These are phyloP conservation scores for Melitaea cinxia DNA, from an alignment of 1,140 invertebrate genomes.

Conservation along the genomic window DNA sequence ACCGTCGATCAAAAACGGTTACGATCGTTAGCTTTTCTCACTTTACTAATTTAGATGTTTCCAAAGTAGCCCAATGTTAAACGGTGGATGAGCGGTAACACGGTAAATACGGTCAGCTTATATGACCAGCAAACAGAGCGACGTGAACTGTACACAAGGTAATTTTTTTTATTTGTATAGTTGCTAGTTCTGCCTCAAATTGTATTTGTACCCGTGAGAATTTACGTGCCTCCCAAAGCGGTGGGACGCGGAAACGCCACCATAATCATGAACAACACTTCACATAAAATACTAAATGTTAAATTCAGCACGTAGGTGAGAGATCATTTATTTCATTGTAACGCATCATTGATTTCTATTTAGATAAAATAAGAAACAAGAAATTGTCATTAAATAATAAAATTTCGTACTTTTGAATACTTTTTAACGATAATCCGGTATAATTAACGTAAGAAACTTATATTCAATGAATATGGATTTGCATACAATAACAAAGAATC, in stretches of 20 bases:
- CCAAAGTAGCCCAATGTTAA: conserved; percentile 76
- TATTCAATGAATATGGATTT: conserved; percentile 32
- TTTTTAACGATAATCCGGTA: too few relatives aligned
- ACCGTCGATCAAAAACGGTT: conserved; percentile 67
- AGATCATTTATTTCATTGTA: conserved; percentile 42
- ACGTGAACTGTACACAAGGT: conserved; percentile 78
- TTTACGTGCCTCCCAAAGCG: conserved; percentile 49
- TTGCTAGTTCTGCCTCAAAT: conserved; percentile 69
- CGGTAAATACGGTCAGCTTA: conserved; percentile 74
- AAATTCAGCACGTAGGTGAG: conserved; percentile 54
- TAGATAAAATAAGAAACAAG: not conserved
- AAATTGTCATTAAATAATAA: too few relatives aligned
- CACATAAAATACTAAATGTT: conserved; percentile 30
- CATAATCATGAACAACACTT: conserved; percentile 65
- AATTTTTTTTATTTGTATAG: conserved; percentile 76
- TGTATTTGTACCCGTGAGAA: conserved; percentile 81
- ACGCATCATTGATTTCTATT: not conserved
- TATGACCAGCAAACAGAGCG: conserved; percentile 69
- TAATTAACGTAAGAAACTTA: not conserved
- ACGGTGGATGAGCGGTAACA: conserved; percentile 67
- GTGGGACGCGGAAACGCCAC: conserved; percentile 44
- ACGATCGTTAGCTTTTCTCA: conserved; percentile 77
- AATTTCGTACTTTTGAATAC: too few relatives aligned
- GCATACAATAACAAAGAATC: conserved; percentile 35
- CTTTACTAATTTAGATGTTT: conserved; percentile 78